Conservation (phyloP, 1,140 invertebrate genomes). For the Mamestra configurata region DNA sequence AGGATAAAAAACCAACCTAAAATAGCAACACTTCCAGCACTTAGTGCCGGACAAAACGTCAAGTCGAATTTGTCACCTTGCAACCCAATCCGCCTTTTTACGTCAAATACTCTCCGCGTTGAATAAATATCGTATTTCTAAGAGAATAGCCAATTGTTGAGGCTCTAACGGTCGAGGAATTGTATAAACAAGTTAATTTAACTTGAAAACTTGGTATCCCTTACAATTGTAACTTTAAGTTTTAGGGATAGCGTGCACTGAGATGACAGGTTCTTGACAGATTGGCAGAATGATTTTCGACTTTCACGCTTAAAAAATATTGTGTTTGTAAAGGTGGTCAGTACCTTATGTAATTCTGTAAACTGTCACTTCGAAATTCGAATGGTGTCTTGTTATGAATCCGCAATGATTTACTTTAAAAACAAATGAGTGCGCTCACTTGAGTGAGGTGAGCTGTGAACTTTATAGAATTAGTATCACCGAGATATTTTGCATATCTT, state of each 20-base stretch:
- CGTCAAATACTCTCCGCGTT: not conserved
- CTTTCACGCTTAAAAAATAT: too few species aligned
- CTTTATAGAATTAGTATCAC: too few species aligned
- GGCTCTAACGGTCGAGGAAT: not conserved
- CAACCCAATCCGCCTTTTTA: conserved; percentile 35
- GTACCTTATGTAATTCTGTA: too few species aligned
- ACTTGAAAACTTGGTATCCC: conserved; percentile 32
- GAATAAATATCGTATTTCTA: conserved; percentile 37
- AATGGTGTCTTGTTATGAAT: too few species aligned
- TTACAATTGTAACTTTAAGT: conserved; percentile 23
- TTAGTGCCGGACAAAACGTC: not conserved
- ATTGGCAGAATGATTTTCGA: not conserved
- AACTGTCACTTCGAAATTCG: too few species aligned
- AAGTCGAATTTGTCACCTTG: not conserved
- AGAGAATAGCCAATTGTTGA: not conserved
- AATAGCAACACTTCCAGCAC: conserved; percentile 1
- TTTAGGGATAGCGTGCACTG: not conserved
- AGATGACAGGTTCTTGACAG: not conserved
- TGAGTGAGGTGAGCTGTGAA: too few species aligned
- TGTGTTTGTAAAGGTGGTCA: too few species aligned
- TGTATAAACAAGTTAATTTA: conserved; percentile 41
- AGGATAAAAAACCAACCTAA: not conserved
- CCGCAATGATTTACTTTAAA: too few species aligned
- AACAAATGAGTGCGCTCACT: too few species aligned
- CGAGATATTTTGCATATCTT: too few species aligned